Percentiles rank a stretch among this genome's conserved stretches.
Evolutionary conservation across 2,113 vertebrate species (phyloP).

Genomic region (Gopherus evgoodei): DNA sequence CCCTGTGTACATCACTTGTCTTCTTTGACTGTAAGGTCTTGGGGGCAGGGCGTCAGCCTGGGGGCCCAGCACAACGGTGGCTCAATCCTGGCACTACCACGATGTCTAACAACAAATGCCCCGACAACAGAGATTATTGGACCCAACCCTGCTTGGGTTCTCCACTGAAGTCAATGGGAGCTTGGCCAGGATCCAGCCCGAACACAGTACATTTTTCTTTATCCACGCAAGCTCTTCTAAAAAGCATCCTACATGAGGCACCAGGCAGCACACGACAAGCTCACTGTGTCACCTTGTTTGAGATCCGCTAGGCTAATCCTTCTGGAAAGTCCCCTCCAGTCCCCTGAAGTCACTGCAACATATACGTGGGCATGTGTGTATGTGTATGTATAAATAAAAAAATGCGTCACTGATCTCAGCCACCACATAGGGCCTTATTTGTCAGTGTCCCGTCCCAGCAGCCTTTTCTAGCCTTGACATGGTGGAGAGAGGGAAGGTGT

Average conservation of each 20-base stretch:
- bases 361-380: conserved; percentile 15
- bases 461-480: conserved; percentile 48
- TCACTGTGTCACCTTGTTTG: conserved; percentile 52
- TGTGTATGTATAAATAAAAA: conserved; percentile 82
- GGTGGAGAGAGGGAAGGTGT: conserved; percentile 57
- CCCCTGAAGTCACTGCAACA: conserved; percentile 80
- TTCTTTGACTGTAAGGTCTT: not conserved
- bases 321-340: conserved; percentile 80
- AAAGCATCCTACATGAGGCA: not conserved
- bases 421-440: conserved; percentile 76
- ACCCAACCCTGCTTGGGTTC: not conserved
- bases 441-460: conserved; percentile 67
- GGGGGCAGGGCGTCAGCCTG: not conserved
- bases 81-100: not conserved
- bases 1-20: not conserved
- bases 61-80: not conserved
- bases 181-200: not conserved
- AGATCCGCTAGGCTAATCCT: conserved; percentile 62
- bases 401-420: conserved; percentile 74
- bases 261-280: not conserved
- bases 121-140: not conserved
- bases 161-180: not conserved
- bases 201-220: not conserved
- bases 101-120: not conserved
- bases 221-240: not conserved